Conservation (phyloP, 2,113 vertebrate species). For the Platysternon megacephalum region DNA sequence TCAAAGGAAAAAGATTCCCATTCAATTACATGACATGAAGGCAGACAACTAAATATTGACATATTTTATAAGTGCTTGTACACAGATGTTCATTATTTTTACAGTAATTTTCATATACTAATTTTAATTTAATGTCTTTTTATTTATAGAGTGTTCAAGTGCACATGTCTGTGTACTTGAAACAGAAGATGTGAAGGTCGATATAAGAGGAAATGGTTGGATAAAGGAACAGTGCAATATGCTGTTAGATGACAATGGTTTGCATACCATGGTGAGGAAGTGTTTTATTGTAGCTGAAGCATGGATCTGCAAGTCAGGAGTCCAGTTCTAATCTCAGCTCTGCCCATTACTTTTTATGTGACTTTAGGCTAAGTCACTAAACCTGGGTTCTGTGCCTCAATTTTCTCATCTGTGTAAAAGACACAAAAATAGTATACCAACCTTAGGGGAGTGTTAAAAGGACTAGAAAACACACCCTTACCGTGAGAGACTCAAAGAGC, state of each 20-base stretch:
- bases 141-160: slow-evolving; percentile 15
- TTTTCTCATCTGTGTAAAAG: slow-evolving; percentile 32
- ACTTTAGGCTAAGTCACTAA: background rate
- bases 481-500: background rate
- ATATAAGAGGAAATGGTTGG: background rate
- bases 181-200: slow-evolving; percentile 18
- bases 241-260: background rate
- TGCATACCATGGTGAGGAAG: background rate
- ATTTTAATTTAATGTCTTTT: background rate
- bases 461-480: background rate
- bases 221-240: background rate
- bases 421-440: slow-evolving; percentile 40
- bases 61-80: too few relatives aligned
- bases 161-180: background rate
- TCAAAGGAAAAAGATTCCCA: too few relatives aligned
- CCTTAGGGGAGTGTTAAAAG: slow-evolving; percentile 9
- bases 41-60: too few relatives aligned
- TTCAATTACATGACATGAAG: too few relatives aligned
- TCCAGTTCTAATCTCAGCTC: background rate
- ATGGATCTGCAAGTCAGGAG: background rate
- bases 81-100: background rate
- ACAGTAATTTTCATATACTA: slow-evolving; percentile 24
- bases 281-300: background rate
- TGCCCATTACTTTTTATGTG: background rate
- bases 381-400: slow-evolving; percentile 5